Percentiles rank a stretch among this genome's conserved stretches.
These are phyloP conservation scores for Polypedilum pembai DNA, from an alignment of 1,140 invertebrate species.

Conservation along the genomic window DNA sequence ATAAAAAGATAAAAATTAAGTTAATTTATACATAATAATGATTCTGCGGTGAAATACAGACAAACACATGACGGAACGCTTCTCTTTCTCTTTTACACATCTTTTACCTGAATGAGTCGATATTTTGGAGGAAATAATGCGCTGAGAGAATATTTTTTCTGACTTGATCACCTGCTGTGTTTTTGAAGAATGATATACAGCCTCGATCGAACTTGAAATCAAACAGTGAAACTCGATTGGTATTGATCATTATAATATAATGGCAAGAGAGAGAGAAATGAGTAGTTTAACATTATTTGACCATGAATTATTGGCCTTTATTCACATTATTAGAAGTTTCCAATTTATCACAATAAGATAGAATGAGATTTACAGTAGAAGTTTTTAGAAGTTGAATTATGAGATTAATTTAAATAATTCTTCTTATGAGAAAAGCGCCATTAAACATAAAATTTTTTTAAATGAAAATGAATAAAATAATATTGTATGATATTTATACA, in stretches of 20 bases:
- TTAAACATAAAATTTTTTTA: no score
- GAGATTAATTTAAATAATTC: no score
- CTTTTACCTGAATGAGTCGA: not conserved
- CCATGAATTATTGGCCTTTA: not conserved
- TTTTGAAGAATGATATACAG: not conserved
- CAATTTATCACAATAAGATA: not conserved
- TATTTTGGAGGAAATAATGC: not conserved
- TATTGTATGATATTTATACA: no score
- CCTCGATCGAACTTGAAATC: not conserved
- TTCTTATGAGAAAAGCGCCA: no score
- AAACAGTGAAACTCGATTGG: not conserved
- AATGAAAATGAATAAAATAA: no score
- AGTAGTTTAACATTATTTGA: not conserved
- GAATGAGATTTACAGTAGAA: no score
- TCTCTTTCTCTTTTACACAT: not conserved
- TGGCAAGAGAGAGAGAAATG: not conserved
- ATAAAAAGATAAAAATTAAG: not conserved
- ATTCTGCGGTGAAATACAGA: not conserved
- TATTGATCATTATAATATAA: no score
- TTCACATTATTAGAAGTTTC: not conserved
- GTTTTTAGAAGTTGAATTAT: no score
- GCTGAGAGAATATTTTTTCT: not conserved
- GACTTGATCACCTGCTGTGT: not conserved
- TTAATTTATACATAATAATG: not conserved
- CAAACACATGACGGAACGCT: not conserved